phyloP scores from a whole-genome alignment of 2,888 invertebrate genomes.

The Arrhopalites spinosus region DNA sequence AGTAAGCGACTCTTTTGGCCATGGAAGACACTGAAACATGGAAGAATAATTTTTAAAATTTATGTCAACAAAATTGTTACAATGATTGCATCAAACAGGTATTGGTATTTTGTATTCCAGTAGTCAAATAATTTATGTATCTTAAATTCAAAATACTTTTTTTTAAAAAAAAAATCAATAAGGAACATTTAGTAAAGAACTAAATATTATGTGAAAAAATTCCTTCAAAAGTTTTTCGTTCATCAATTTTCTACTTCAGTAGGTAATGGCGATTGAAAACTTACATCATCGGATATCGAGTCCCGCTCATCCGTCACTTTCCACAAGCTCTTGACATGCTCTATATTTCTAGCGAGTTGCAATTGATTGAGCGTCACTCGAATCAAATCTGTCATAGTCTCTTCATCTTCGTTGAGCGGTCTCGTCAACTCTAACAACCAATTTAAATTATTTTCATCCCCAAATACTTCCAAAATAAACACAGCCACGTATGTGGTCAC shows the following conservation, averaged over 20 bases:
- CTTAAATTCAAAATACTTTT: no score
- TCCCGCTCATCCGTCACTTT: constrained; percentile 44
- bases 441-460: constrained; percentile 50
- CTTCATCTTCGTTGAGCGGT: constrained; percentile 42
- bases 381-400: constrained; percentile 46
- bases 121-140: not conserved
- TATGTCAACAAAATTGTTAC: not conserved
- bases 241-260: no score
- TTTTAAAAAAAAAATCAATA: not conserved
- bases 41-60: not conserved
- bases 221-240: no score
- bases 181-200: no score
- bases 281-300: constrained; percentile 47
- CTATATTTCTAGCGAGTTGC: constrained; percentile 49
- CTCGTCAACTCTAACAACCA: constrained; percentile 51
- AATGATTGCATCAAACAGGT: no score
- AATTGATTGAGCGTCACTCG: constrained; percentile 50
- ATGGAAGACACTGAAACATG: constrained; percentile 49
- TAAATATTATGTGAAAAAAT: no score
- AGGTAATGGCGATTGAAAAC: no score
- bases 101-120: no score
- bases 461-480: constrained; percentile 53
- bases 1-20: constrained; percentile 48
- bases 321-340: constrained; percentile 51
- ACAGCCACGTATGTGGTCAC: constrained; percentile 50